Evolutionary conservation across 2,797 vertebrate species (phyloP).

Genomic region (Halcyon chelicuti): DNA sequence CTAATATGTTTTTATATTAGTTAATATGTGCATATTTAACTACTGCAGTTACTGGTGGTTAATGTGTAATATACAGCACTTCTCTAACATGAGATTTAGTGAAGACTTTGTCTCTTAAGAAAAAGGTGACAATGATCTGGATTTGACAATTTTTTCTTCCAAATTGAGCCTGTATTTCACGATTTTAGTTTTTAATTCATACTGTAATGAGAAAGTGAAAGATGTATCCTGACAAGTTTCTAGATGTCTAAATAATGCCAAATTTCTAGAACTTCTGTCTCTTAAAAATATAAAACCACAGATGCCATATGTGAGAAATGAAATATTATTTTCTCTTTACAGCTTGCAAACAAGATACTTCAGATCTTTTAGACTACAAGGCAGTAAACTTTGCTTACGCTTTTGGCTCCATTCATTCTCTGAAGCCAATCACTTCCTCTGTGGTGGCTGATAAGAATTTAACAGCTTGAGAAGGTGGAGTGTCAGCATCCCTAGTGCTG

Average conservation of each 20-base stretch:
- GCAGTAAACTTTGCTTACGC: conserved; percentile 76
- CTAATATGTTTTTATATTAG: conserved; percentile 10
- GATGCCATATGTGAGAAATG: not conserved
- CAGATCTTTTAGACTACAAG: conserved; percentile 67
- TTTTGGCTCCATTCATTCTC: conserved; percentile 80
- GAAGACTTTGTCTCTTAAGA: not conserved
- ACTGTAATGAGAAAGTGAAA: conserved; percentile 6
- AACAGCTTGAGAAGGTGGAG: conserved; percentile 49
- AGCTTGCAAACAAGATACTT: conserved; percentile 67
- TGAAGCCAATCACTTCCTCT: conserved; percentile 64
- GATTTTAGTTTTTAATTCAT: not conserved
- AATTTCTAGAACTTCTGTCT: not conserved
- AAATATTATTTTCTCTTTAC: conserved; percentile 61
- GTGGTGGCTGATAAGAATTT: conserved; percentile 70
- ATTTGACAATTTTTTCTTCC: conserved; percentile 3
- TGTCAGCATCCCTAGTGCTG: conserved; percentile 60
- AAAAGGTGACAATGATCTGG: not conserved
- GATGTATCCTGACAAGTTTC: not conserved
- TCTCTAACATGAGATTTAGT: not conserved
- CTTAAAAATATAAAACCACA: not conserved
- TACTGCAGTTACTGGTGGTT: not conserved
- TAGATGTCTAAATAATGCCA: not conserved
- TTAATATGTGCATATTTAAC: not conserved
- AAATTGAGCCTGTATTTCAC: not conserved
- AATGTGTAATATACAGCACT: not conserved